Evolutionary conservation across 2,888 invertebrate genomes (phyloP).

Genomic region (Synanthedon myopaeformis): DNA sequence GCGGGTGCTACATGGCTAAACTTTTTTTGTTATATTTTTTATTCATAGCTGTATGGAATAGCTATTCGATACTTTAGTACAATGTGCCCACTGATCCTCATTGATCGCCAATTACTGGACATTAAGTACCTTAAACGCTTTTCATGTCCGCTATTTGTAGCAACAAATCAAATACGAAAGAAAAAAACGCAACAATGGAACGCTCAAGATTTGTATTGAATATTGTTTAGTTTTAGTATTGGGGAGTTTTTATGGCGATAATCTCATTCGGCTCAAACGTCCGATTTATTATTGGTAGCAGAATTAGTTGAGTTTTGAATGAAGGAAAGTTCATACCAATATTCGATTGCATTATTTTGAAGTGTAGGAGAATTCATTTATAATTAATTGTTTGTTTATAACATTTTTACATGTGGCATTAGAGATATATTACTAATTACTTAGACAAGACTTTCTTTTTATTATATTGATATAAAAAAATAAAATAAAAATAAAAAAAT

Average conservation of each 20-base stretch:
- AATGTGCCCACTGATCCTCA: conserved; percentile 71
- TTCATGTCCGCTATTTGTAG: conserved; percentile 65
- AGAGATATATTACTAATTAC: no score
- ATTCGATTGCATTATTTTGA: no score
- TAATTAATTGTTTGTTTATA: no score
- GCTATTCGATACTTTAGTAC: conserved; percentile 55
- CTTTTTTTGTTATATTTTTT: conserved; percentile 38
- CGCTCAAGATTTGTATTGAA: conserved; percentile 55
- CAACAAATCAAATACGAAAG: conserved; percentile 62
- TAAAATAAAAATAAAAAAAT: no score
- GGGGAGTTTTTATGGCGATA: conserved; percentile 44
- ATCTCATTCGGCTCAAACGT: conserved; percentile 42
- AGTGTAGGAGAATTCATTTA: no score
- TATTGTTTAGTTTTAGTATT: conserved; percentile 14
- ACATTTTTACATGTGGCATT: no score
- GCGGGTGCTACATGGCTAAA: conserved; percentile 40
- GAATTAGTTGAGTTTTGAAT: no score
- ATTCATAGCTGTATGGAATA: conserved; percentile 27
- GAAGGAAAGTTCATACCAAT: no score
- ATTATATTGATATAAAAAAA: no score
- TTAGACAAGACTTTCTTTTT: no score
- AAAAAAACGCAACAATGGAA: conserved; percentile 45
- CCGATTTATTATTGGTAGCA: background rate
- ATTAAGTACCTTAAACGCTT: conserved; percentile 68
- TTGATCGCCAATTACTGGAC: conserved; percentile 71